Percentiles rank a stretch among this genome's conserved stretches.
phyloP scores from a whole-genome alignment of 2,797 vertebrate species.

The Anniella stebbinsi region DNA sequence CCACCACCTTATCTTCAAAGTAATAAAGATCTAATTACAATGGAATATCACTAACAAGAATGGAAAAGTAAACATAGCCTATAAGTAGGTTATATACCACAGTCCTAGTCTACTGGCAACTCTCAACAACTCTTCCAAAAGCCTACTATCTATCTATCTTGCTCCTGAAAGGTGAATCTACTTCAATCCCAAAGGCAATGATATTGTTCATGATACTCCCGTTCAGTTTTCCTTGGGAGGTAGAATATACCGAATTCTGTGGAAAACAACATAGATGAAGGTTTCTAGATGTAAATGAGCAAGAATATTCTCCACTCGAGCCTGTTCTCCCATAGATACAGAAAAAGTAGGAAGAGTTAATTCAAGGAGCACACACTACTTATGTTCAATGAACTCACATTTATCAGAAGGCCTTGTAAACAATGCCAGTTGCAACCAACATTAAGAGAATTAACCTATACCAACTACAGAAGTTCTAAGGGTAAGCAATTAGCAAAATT shows the following conservation, averaged over 20 bases:
- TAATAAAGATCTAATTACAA: background rate
- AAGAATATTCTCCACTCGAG: background rate
- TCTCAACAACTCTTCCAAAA: background rate
- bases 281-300: background rate
- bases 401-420: background rate
- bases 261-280: background rate
- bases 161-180: background rate
- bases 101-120: background rate
- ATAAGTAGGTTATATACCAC: background rate
- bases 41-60: background rate
- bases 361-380: background rate
- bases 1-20: conserved; percentile 5
- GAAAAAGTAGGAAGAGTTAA: background rate
- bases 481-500: conserved; percentile 11
- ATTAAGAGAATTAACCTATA: conserved; percentile 12
- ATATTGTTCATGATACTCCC: background rate
- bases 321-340: background rate
- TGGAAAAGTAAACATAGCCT: background rate
- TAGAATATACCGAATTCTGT: background rate
- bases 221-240: background rate
- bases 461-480: conserved; percentile 6
- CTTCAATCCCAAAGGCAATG: background rate
- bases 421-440: background rate
- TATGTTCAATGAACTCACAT: background rate
- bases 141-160: background rate